Base-by-base conservation (phyloP, 2,113 vertebrate species). In the Pygoscelis antarcticus region DNA sequence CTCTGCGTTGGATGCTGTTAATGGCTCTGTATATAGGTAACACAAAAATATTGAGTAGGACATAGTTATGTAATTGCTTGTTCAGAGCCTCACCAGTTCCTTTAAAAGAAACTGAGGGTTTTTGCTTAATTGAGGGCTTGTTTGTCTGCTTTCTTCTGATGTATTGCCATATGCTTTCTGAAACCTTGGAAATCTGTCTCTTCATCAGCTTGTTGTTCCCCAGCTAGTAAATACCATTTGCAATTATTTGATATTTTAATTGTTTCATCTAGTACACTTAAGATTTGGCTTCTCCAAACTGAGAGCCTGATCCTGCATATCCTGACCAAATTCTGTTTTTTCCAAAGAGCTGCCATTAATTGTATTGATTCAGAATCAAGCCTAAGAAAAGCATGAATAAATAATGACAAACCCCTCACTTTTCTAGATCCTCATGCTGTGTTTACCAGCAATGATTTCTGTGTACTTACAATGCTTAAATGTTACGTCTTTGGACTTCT, bases 341-440 rank as follows among this genome's bases (percentile, higher is more conserved):
- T 42, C 34, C 10, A 30, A 47, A 75, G 27, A 47, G 7, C 7
- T 68, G 11, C 3, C 8, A 44, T 69, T 87, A 79, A 34, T 51
- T 65, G 3, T 44, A 52, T 25, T 6, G 12, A 36, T 89, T 15
- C 44, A 72, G 65, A 88, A 88, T 64, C 10, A 34, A 87, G 12
- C 16, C 30, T 15, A 72, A 71, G 44, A 75, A 87, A 81, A 55
- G 1, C 22, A 34, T 5, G 30, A 12, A 22, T 32, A 66, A 70
- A 62, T 71, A 44, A 36, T 0, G 4, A 10, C 13, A 70, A 7
- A 10, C 3, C 6, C 7, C 4, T 54, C 2, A 1, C 7, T 86
- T 92, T 76, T 25, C 23, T 42, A 79, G 16, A 34, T 60, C 36
- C 23, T 76, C 6, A 34, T 36, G 17, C 14, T 42, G 30, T 57